phyloP scores from a whole-genome alignment of 2,888 invertebrate genomes.

The Ophion costatus region DNA sequence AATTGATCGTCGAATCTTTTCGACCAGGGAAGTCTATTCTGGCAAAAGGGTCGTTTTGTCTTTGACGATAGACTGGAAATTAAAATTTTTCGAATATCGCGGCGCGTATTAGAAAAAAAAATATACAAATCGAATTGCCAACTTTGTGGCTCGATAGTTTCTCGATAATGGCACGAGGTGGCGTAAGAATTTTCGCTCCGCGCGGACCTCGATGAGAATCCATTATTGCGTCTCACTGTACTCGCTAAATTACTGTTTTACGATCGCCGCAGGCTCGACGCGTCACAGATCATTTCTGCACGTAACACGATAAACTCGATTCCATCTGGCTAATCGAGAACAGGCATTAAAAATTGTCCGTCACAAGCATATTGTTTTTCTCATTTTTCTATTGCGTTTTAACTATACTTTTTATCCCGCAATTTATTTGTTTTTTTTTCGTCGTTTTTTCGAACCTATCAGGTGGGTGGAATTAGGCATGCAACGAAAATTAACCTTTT shows the following conservation, averaged over 20 bases:
- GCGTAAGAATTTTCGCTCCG: not conserved
- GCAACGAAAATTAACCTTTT: no score
- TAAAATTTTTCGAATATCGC: no score
- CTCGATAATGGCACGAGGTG: not conserved
- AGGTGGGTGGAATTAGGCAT: no score
- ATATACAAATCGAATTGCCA: not conserved
- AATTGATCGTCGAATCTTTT: not conserved
- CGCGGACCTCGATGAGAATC: conserved; percentile 22
- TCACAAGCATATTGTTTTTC: not conserved
- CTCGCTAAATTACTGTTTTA: not conserved
- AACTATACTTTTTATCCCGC: not conserved
- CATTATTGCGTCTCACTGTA: not conserved
- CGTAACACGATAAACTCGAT: not conserved
- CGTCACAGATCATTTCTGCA: not conserved
- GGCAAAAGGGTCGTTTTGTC: no score
- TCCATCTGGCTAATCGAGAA: not conserved
- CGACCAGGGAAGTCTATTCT: not conserved
- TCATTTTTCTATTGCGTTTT: not conserved
- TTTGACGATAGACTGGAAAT: no score
- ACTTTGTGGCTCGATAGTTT: not conserved
- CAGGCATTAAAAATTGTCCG: not conserved
- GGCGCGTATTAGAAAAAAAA: no score
- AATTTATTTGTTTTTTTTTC: not conserved
- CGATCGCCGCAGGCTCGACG: not conserved
- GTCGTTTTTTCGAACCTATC: not conserved